Evolutionary conservation across 1,140 invertebrate species (phyloP), one percentile per base, ranked within the genome.

Genomic region (Steinernema khuongi): DNA sequence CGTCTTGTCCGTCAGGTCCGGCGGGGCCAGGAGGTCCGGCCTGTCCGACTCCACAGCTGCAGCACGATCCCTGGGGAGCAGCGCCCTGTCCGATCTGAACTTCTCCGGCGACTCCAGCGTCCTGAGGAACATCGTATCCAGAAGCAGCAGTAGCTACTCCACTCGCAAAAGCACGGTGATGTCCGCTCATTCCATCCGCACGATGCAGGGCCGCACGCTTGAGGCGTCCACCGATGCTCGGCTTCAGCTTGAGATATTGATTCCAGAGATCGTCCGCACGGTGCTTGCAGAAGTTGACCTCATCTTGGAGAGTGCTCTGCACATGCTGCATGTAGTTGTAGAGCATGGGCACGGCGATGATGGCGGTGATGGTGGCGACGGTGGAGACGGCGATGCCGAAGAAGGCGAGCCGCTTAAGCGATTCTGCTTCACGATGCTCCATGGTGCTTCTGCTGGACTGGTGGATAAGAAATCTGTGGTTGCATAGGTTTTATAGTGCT

Each of bases 251-350:
- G 19, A 31, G 31, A 70, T 77, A 77, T 33, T 74, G 68, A 30
- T 74, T 72, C 75, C 75, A 77, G 69, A 77, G 75, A 41, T 68
- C 75, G 31, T 74, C 67, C 31, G 75, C 67, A 14, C 75, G 19
- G 75, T 77, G 75, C 17, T 50, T 19, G 36, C 77, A 78, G 72
- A 78, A 78, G 22, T 78, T 72, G 18, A 78, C 75, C 30, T 78
- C 77, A 19, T 60, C 31, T 66, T 78, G 75, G 31, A 78, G 77
- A 19, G 70, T 67, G 28, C 71, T 74, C 69, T 78, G 77, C 32
- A 78, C 77, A 66, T 74, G 71, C 50, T 78, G 77, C 75, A 78
- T 78, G 68, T 78, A 78, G 76, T 78, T 78, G 68, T 78, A 78
- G 11, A 78, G 72, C 77, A 78, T 78, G 67, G 77, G 77, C 14